Percentiles rank a stretch among this genome's conserved stretches.
phyloP scores from a whole-genome alignment of 2,113 vertebrate genomes.

The Micronisus gabar region DNA sequence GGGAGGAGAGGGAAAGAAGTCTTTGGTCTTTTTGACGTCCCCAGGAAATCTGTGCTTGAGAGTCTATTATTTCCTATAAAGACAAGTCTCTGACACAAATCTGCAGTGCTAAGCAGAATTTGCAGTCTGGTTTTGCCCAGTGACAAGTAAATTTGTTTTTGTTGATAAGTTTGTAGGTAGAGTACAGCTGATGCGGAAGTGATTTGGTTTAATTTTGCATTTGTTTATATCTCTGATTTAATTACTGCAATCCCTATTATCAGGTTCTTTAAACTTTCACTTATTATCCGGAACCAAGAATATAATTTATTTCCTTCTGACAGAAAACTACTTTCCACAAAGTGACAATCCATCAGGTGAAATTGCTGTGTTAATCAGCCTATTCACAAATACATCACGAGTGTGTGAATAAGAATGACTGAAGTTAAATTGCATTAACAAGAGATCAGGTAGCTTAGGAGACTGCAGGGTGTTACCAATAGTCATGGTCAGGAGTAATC shows the following conservation, averaged over 20 bases:
- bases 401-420: background rate
- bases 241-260: slow-evolving; percentile 6
- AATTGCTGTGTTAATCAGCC: background rate
- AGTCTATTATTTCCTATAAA: background rate
- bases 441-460: background rate
- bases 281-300: background rate
- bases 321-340: background rate
- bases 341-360: background rate
- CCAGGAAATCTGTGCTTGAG: background rate
- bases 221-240: slow-evolving; percentile 21
- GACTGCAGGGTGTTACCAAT: background rate
- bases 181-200: background rate
- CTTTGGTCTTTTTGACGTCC: background rate
- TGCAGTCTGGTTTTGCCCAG: background rate
- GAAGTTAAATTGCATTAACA: background rate
- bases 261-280: slow-evolving; percentile 7
- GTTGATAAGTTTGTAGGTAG: background rate
- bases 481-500: background rate
- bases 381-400: background rate
- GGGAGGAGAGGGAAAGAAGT: background rate
- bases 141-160: slow-evolving; percentile 10
- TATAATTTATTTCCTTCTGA: background rate
- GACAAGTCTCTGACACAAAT: background rate
- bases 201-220: background rate
- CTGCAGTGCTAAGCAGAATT: background rate